Evolutionary conservation across 2,797 vertebrate species (phyloP).

Genomic region (Florisuga fusca): DNA sequence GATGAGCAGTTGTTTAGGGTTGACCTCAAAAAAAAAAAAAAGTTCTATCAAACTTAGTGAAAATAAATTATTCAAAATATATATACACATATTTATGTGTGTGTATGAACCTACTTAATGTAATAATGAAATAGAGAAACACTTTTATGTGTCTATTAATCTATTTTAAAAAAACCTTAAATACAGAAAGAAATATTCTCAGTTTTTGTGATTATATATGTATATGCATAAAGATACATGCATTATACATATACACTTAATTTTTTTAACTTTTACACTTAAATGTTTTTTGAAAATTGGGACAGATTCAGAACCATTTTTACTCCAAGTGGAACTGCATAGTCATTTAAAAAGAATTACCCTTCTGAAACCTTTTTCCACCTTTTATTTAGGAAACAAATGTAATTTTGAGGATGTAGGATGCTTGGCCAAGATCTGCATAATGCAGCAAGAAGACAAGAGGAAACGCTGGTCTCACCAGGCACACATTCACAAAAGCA

Average conservation of each 20-base stretch:
- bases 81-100: not conserved
- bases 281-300: not conserved
- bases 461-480: not conserved
- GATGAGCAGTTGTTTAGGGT: not conserved
- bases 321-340: not conserved
- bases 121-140: not conserved
- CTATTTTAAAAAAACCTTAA: not conserved
- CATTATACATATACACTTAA: not conserved
- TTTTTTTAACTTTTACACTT: too few relatives aligned
- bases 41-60: not conserved
- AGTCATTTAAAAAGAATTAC: not conserved
- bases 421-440: fast-evolving
- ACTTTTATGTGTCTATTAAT: not conserved
- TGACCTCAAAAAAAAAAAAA: not conserved
- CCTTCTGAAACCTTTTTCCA: not conserved
- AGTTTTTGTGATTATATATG: not conserved
- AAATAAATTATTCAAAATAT: not conserved
- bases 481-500: not conserved
- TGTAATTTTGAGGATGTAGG: not conserved
- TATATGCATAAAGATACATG: not conserved
- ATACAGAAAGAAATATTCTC: not conserved
- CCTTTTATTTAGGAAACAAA: not conserved
- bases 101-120: not conserved
- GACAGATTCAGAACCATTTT: not conserved
- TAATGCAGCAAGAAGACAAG: not conserved